Evolutionary conservation across 2,888 invertebrate genomes (phyloP), one percentile per base, ranked within the genome.

Genomic region (Drosophila algonquin): DNA sequence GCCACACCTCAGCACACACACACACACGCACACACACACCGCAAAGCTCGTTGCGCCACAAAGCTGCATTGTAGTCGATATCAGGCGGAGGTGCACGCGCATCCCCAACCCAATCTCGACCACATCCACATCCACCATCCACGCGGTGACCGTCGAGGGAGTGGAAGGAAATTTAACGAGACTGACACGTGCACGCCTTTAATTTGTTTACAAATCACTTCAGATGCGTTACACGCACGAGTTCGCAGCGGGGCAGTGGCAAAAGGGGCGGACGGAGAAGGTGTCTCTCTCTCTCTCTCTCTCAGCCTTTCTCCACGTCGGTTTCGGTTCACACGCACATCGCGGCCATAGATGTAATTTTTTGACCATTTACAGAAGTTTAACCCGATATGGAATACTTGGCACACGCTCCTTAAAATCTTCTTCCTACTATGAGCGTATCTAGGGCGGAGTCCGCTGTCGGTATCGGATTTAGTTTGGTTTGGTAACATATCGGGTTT

Each of bases 161-260:
- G 89, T 84, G 89, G 82, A 14, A 14, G 35, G 10, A 90, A 89
- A 87, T 84, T 89, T 91, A 91, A 90, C 87, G 89, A 91, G 89
- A 79, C 80, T 87, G 91, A 89, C 91, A 92, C 91, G 91, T 92
- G 90, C 90, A 91, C 89, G 90, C 91, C 90, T 90, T 90, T 91
- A 91, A 91, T 92, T 91, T 91, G 92, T 92, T 91, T 92, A 90
- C 91, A 91, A 91, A 91, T 91, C 91, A 92, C 92, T 91, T 92
- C 90, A 92, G 89, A 91, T 91, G 90, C 83, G 89, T 87, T 89
- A 89, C 86, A 83, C 89, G 90, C 89, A 90, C 89, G 89, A 83
- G 89, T 84, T 85, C 87, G 78, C 87, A 81, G 72, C 16, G 10
- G 54, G 21, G 27, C 48, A 24, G 21, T 40, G 40, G 24, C 35